Evolutionary conservation across 92 coral and sea anemone species (phyloP), one percentile per base, ranked within the genome.

Genomic region (Epizoanthus stellaris): DNA sequence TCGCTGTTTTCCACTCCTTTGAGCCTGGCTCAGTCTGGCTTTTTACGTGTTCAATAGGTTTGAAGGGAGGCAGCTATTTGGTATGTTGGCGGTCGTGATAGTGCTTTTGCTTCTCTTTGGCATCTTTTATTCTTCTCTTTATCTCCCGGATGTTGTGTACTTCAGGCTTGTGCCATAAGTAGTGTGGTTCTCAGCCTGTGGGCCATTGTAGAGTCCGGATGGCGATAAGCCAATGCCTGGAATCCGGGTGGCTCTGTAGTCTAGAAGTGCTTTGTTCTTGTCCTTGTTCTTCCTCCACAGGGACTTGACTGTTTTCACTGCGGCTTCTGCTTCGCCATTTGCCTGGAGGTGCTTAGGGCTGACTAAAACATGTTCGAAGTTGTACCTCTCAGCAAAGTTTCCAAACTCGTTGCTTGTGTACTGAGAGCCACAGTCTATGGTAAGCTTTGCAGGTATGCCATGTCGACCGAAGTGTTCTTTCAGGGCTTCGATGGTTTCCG

Each of bases 191-290:
- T 23, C 25, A 23, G 25, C 25, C 25, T 23, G 25, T 0, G 25
- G 25, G 25, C 25, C 25, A 23, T 23, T 23, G 25, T 23, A 23
- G 25, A 23, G 25, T 23, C 25, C 25, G 25, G 25, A 23, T 0
- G 25, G 25, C 25, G 25, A 23, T 23, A 23, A 23, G 25, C 25
- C 25, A 23, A 42, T 42, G 45, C 45, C 6, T 42, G 45, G 45
- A 3, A 42, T 42, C 45, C 4, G 4, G 45, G 45, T 42, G 45
- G 45, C 45, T 54, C 89, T 87, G 77, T 73, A 82, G 67, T 67
- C 80, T 19, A 87, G 82, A 36, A 90, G 84, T 45, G 93, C 89
- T 63, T 87, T 87, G 57, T 89, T 75, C 92, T 85, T 89, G 86
- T 85, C 86, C 10, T 67, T 39, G 84, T 75, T 88, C 45, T 87